These are phyloP conservation scores for Diachasmimorpha longicaudata DNA, from an alignment of 1,140 invertebrate species.

Conservation along the genomic window DNA sequence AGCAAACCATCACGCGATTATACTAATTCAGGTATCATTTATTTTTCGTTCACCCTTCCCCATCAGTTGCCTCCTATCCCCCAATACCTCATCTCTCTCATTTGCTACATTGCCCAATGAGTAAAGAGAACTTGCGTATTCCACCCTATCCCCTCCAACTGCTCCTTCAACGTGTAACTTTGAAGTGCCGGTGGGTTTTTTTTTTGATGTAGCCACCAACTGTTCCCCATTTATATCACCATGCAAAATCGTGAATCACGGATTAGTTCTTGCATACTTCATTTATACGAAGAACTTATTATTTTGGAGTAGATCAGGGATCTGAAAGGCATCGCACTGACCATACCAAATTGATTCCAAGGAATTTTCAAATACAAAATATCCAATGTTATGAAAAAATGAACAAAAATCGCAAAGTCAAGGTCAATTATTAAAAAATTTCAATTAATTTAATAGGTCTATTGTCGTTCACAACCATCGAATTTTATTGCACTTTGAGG, in stretches of 20 bases:
- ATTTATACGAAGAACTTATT: background rate
- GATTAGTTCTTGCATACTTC: constrained; percentile 36
- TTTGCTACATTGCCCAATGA: background rate
- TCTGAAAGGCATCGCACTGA: too few relatives aligned
- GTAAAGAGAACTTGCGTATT: background rate
- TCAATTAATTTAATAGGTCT: too few relatives aligned
- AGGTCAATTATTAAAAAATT: too few relatives aligned
- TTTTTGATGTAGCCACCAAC: constrained; percentile 63
- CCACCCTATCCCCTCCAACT: background rate
- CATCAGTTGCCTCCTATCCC: constrained; percentile 33
- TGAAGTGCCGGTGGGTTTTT: constrained; percentile 57
- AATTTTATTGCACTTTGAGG: too few relatives aligned
- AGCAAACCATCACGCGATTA: constrained; percentile 60
- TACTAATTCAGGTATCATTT: constrained; percentile 63
- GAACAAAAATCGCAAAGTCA: too few relatives aligned
- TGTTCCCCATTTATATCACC: constrained; percentile 46
- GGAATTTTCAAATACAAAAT: too few relatives aligned
- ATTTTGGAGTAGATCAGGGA: too few relatives aligned
- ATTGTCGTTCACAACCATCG: too few relatives aligned
- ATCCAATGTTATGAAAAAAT: too few relatives aligned
- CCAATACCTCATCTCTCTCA: constrained; percentile 8
- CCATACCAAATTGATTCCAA: too few relatives aligned
- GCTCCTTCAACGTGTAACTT: constrained; percentile 44
- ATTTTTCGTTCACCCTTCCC: constrained; percentile 59
- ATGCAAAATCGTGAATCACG: constrained; percentile 61